These are phyloP conservation scores for Trissolcus basalis DNA, from an alignment of 1,140 invertebrate genomes.

Conservation along the genomic window DNA sequence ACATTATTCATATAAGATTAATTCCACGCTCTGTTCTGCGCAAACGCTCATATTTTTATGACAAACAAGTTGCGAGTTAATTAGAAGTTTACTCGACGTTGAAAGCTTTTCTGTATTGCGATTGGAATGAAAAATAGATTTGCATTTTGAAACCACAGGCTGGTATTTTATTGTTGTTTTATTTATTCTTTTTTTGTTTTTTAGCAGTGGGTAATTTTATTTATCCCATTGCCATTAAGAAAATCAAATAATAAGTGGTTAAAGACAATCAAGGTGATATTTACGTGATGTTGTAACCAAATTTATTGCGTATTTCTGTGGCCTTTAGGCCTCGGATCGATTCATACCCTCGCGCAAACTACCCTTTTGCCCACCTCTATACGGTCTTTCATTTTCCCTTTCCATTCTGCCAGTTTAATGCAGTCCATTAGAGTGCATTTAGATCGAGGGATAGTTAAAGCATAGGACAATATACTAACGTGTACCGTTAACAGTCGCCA, in stretches of 20 bases:
- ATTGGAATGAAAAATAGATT: neutral
- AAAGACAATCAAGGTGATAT: slow-evolving; percentile 7
- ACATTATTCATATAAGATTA: slow-evolving; percentile 6
- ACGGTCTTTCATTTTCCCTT: slow-evolving; percentile 54
- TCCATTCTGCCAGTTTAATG: slow-evolving; percentile 63
- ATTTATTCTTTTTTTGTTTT: too few species aligned
- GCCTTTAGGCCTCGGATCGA: slow-evolving; percentile 43
- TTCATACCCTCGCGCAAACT: slow-evolving; percentile 46
- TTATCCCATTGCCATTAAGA: too few species aligned
- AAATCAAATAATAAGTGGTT: neutral
- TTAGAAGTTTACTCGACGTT: neutral
- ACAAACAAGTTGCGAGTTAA: neutral
- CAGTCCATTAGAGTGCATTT: slow-evolving; percentile 74
- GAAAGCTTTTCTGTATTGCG: neutral
- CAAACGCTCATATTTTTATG: neutral
- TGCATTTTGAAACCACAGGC: neutral
- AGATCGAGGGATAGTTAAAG: slow-evolving; percentile 74
- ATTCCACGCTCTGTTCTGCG: neutral
- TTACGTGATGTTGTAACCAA: slow-evolving; percentile 14
- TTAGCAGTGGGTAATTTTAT: too few species aligned
- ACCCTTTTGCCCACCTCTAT: slow-evolving; percentile 27
- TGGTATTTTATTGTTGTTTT: too few species aligned
- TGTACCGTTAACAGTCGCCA: slow-evolving; percentile 35
- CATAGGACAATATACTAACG: slow-evolving; percentile 61
- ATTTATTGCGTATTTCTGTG: slow-evolving; percentile 48